Evolutionary conservation across 1,140 invertebrate genomes (phyloP).

Genomic region (Meloidogyne hapla): DNA sequence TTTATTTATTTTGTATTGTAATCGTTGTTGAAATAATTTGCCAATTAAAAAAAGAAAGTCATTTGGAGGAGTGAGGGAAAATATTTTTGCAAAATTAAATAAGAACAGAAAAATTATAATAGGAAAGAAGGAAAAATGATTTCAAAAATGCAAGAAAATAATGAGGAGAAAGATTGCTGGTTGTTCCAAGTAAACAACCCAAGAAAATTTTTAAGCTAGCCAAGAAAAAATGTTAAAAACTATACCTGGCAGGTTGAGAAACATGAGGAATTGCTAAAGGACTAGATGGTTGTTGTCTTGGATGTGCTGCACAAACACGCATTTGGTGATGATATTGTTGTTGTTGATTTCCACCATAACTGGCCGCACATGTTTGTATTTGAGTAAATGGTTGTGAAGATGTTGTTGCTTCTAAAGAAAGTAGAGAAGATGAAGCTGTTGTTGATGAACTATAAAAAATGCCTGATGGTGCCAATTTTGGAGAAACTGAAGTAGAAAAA

Average conservation of each 20-base stretch:
- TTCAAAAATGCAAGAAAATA: too few species aligned
- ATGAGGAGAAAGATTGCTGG: too few species aligned
- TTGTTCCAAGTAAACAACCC: too few species aligned
- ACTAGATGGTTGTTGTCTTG: not conserved
- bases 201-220: too few species aligned
- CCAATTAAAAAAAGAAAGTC: too few species aligned
- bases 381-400: constrained; percentile 12
- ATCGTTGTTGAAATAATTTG: too few species aligned
- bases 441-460: not conserved
- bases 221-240: too few species aligned
- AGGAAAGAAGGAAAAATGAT: too few species aligned
- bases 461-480: not conserved
- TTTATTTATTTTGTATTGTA: too few species aligned
- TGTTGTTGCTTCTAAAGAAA: not conserved
- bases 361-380: not conserved
- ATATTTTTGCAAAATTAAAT: too few species aligned
- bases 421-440: not conserved
- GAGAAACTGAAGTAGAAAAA: not conserved
- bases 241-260: not conserved
- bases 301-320: constrained; percentile 2
- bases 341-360: not conserved
- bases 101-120: too few species aligned
- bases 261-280: not conserved
- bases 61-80: too few species aligned
- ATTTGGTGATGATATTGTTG: constrained; percentile 2